Evolutionary conservation across 2,113 vertebrate species (phyloP), one percentile per base, ranked within the genome.

Genomic region (Fregata magnificens): DNA sequence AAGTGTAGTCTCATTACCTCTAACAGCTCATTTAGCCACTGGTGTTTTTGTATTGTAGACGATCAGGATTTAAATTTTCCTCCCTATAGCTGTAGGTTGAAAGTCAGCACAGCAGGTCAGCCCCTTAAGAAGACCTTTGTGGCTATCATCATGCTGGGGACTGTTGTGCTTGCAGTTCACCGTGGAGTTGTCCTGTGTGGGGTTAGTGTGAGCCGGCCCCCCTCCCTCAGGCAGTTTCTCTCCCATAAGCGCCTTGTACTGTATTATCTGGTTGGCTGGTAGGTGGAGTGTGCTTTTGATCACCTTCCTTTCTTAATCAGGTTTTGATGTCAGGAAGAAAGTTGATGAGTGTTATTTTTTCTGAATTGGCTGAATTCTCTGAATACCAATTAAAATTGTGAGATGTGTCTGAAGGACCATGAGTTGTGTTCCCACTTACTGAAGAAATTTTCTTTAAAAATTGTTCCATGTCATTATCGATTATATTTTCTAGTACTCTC

Each of bases 311-410:
- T 86, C 53, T 77, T 74, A 74, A 70, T 9, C 26, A 20, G 4
- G 44, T 79, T 93, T 92, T 92, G 73, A 90, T 87, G 73, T 70
- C 36, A 47, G 29, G 31, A 77, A 85, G 59, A 84, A 86, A 92
- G 73, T 53, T 91, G 88, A 85, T 91, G 29, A 90, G 34, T 44
- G 62, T 16, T 34, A 17, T 53, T 69, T 88, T 92, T 91, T 31
- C 47, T 73, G 42, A n/a, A n/a, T n/a, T n/a, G n/a, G n/a, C n/a
- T n/a, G n/a, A n/a, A n/a, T n/a, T 88, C 55, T 93, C 79, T 93
- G 67, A 77, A 42, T 88, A 66, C 50, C 50, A 42, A 1, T 67
- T 82, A 31, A 31, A 50, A 24, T 44, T 67, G 47, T 40, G 49
- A 95, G 26, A 20, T 56, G 8, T 42, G 34, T 90, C 84, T 90